Conservation (phyloP, 2,888 invertebrate genomes). For the Drosophila robusta region DNA sequence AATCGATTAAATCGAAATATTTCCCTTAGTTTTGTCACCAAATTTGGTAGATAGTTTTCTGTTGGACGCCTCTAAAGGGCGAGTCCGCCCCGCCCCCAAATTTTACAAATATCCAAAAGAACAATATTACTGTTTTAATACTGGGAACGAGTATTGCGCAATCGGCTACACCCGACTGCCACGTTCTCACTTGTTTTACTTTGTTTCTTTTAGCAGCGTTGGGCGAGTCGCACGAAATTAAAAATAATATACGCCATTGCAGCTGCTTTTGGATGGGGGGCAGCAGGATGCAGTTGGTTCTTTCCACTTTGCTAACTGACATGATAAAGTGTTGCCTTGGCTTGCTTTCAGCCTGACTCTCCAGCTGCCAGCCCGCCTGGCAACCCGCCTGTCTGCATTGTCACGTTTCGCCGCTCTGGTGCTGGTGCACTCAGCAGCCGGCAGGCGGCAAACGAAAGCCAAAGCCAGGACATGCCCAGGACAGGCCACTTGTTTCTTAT, state of each 20-base stretch:
- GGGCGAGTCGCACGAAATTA: constrained; percentile 53
- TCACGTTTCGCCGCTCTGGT: constrained; percentile 63
- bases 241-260: constrained; percentile 55
- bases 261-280: constrained; percentile 1
- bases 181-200: not conserved
- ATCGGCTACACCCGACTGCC: too few relatives aligned
- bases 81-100: too few relatives aligned
- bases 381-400: constrained; percentile 54
- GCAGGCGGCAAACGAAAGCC: constrained; percentile 7
- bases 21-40: too few relatives aligned
- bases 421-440: constrained; percentile 41
- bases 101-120: too few relatives aligned
- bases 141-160: too few relatives aligned
- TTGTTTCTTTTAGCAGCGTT: constrained; percentile 22
- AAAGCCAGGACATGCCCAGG: constrained; percentile 27
- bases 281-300: constrained; percentile 25
- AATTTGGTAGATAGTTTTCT: too few relatives aligned
- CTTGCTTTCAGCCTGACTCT: constrained; percentile 45
- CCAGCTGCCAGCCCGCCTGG: constrained; percentile 1
- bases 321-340: constrained; percentile 77
- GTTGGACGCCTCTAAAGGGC: too few relatives aligned
- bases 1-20: too few relatives aligned
- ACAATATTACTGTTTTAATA: too few relatives aligned
- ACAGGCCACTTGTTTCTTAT: constrained; percentile 71
- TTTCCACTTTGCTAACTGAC: constrained; percentile 71